Evolutionary conservation across 2,113 vertebrate genomes (phyloP), one percentile per base, ranked within the genome.

Genomic region (Misgurnus mizolepis): DNA sequence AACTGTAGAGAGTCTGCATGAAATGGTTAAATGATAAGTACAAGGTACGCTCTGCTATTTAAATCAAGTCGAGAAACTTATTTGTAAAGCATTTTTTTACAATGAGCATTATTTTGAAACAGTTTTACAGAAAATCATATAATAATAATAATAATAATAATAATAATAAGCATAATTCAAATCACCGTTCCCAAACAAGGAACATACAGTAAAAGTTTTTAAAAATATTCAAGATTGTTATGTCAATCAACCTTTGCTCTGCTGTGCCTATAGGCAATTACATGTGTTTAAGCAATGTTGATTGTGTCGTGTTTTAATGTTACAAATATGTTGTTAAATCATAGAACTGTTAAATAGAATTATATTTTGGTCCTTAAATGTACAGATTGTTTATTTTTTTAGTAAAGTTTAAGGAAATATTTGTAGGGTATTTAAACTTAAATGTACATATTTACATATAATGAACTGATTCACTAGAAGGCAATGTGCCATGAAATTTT

Each of bases 381-480:
- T 60, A 45, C 11, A 73, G 40, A 60, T 7, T 58, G 9, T 68
- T 0, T 68, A 3, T 70, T 2, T 53, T 56, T 41, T 73, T 60
- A 22, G 70, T 60, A 5, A 58, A 73, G 18, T 72, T 58, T 43
- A 14, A 71, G 47, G 22, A 45, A 50, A 69, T 69, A 11, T 40
- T 7, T 71, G 2, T 71, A 45, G 71, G n/a, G 58, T 7, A 61
- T 45, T 72, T 72, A 41, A 18, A 10, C 17, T 61, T 45, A 61
- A 17, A 58, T 27, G 55, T 27, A 61, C 18, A 74, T 61, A 22
- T 17, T 39, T 62, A 45, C 3, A 18, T 58, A 18, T 3, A 53
- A 53, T 53, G 49, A 74, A 61, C 40, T 15, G 41, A 43, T 74
- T 10, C 11, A 15, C n/a, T 74, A 22, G 55, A 61, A 34, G 41